phyloP scores from a whole-genome alignment of 2,113 vertebrate genomes.

The Corvus cornix region DNA sequence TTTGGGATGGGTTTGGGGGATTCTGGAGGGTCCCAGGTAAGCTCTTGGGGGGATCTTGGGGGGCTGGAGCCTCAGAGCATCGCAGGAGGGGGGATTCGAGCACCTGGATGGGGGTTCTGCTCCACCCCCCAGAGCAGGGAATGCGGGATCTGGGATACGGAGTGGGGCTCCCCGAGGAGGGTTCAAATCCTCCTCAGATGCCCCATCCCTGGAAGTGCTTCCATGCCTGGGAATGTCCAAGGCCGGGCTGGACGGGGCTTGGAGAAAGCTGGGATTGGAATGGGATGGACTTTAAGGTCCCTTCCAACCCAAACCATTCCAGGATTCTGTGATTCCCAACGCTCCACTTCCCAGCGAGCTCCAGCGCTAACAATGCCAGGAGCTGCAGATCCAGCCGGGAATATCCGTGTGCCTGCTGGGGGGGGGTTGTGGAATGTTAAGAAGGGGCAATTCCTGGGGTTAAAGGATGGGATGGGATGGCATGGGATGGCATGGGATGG shows the following conservation, averaged over 20 bases:
- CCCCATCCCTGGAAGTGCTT: neutral
- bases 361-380: neutral
- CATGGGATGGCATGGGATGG: neutral
- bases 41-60: accelerated
- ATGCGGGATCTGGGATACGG: accelerated
- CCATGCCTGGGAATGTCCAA: neutral
- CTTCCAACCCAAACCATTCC: neutral
- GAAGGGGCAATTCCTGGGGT: neutral
- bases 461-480: neutral
- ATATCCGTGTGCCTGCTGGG: neutral
- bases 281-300: neutral
- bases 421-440: neutral
- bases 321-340: neutral
- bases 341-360: neutral
- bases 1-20: neutral
- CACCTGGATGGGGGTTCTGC: neutral
- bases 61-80: neutral
- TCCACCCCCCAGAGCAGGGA: neutral
- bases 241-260: accelerated
- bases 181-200: neutral
- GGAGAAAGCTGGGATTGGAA: neutral
- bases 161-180: accelerated
- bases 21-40: accelerated
- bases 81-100: neutral
- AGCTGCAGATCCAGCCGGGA: neutral